These are phyloP conservation scores for Trachurus trachurus DNA, from an alignment of 2,797 vertebrate genomes.

Conservation along the genomic window DNA sequence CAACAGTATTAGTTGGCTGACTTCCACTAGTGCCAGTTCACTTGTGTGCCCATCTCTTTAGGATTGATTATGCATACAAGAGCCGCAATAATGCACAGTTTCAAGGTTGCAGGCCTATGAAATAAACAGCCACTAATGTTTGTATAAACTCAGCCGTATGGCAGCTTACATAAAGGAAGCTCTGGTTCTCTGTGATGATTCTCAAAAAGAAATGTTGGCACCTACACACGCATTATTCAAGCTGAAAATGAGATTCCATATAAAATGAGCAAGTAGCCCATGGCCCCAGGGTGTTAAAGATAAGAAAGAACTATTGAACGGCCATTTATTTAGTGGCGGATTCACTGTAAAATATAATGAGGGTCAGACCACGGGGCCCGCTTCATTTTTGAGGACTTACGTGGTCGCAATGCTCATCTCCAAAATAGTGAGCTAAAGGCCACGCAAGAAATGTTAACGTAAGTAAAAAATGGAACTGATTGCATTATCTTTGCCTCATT, in stretches of 20 bases:
- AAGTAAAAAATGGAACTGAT: slow-evolving; percentile 48
- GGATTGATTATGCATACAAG: slow-evolving; percentile 62
- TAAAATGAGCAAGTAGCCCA: slow-evolving; percentile 43
- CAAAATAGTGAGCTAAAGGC: slow-evolving; percentile 33
- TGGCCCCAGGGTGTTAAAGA: slow-evolving; percentile 22
- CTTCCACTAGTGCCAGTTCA: slow-evolving; percentile 23
- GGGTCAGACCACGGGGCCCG: slow-evolving; percentile 50
- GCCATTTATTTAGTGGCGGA: slow-evolving; percentile 62
- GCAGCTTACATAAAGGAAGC: slow-evolving; percentile 7
- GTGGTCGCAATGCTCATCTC: slow-evolving; percentile 56
- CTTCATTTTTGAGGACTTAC: slow-evolving; percentile 58
- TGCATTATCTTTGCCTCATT: slow-evolving; percentile 63
- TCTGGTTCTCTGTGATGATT: background rate
- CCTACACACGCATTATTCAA: slow-evolving; percentile 41
- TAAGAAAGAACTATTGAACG: slow-evolving; percentile 63
- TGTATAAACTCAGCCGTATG: background rate
- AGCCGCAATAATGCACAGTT: slow-evolving; percentile 38
- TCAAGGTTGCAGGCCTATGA: slow-evolving; percentile 62
- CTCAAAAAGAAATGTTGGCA: slow-evolving; percentile 15
- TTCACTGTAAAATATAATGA: slow-evolving; percentile 71
- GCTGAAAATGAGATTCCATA: slow-evolving; percentile 31
- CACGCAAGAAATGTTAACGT: slow-evolving; percentile 59
- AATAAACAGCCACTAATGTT: slow-evolving; percentile 46
- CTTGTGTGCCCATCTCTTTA: slow-evolving; percentile 33
- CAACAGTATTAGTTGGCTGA: slow-evolving; percentile 17